Percentiles rank a stretch among this genome's conserved stretches.
Evolutionary conservation across 2,797 vertebrate species (phyloP).

Genomic region (Notolabrus celidotus): DNA sequence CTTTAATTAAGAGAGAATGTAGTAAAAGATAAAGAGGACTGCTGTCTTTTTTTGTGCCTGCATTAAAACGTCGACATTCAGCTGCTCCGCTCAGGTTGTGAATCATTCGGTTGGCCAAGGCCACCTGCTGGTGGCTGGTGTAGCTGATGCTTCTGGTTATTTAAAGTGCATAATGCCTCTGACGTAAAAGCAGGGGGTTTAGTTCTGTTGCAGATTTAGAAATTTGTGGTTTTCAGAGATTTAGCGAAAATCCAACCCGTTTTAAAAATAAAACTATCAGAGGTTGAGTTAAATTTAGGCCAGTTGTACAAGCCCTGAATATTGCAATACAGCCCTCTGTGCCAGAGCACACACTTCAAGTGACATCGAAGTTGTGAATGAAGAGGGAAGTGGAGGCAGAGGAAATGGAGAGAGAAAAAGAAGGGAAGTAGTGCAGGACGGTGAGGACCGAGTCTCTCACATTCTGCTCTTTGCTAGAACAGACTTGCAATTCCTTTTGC

Average conservation of each 20-base stretch:
- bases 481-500: slow-evolving; percentile 9
- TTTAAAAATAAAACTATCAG: slow-evolving; percentile 58
- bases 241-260: slow-evolving; percentile 35
- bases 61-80: slow-evolving; percentile 41
- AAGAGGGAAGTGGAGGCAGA: slow-evolving; percentile 31
- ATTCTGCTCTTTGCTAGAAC: slow-evolving; percentile 21
- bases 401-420: slow-evolving; percentile 19
- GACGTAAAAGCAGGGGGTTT: slow-evolving; percentile 31
- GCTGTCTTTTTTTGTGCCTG: slow-evolving; percentile 12
- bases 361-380: slow-evolving; percentile 46
- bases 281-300: slow-evolving; percentile 37
- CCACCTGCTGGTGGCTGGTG: slow-evolving; percentile 52
- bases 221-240: slow-evolving; percentile 41
- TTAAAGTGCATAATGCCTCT: slow-evolving; percentile 36
- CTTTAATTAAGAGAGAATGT: slow-evolving; percentile 11
- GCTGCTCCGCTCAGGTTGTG: slow-evolving; percentile 26
- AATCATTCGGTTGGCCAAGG: slow-evolving; percentile 48
- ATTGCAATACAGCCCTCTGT: slow-evolving; percentile 37
- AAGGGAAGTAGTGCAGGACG: not conserved
- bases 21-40: not conserved
- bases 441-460: slow-evolving; percentile 13
- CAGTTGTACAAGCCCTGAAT: slow-evolving; percentile 42
- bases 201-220: slow-evolving; percentile 33
- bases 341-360: slow-evolving; percentile 28
- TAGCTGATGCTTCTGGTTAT: slow-evolving; percentile 43